Conservation (phyloP, 2,888 invertebrate genomes). For the Drosophila longiperda region DNA sequence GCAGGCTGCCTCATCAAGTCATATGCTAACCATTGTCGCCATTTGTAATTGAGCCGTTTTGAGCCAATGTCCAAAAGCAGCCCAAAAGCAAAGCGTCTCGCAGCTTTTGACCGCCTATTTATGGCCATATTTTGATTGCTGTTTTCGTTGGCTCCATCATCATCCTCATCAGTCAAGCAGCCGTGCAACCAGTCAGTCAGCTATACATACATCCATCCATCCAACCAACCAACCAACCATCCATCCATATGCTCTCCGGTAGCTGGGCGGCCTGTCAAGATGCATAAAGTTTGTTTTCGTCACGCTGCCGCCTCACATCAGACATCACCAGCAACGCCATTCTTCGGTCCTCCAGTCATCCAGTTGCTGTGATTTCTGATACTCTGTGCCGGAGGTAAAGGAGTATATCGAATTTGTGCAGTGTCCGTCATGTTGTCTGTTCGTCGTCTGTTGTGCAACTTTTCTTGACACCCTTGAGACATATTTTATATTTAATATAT, state of each 20-base stretch:
- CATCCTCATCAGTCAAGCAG: slow-evolving; percentile 12
- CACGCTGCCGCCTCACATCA: slow-evolving; percentile 58
- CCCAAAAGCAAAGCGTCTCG: slow-evolving; percentile 6
- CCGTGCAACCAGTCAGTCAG: background rate
- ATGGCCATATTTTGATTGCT: slow-evolving; percentile 75
- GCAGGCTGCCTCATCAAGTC: slow-evolving; percentile 22
- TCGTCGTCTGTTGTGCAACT: background rate
- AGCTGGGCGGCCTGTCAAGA: slow-evolving; percentile 61
- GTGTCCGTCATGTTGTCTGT: background rate
- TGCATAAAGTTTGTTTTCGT: slow-evolving; percentile 72
- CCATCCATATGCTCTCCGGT: slow-evolving; percentile 39
- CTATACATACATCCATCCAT: slow-evolving; percentile 14
- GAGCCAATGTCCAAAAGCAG: background rate
- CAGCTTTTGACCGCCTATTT: slow-evolving; percentile 61
- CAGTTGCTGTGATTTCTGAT: background rate
- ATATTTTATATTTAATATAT: background rate
- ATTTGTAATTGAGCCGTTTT: slow-evolving; percentile 73
- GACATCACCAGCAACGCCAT: slow-evolving; percentile 42
- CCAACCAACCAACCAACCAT: slow-evolving; percentile 28
- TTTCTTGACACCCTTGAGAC: background rate
- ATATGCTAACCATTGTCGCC: slow-evolving; percentile 61
- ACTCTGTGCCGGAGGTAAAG: background rate
- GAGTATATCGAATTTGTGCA: background rate
- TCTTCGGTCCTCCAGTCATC: slow-evolving; percentile 2
- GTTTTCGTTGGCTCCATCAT: slow-evolving; percentile 32